Conservation (phyloP, 2,797 vertebrate species). For the Peromyscus aztecus region DNA sequence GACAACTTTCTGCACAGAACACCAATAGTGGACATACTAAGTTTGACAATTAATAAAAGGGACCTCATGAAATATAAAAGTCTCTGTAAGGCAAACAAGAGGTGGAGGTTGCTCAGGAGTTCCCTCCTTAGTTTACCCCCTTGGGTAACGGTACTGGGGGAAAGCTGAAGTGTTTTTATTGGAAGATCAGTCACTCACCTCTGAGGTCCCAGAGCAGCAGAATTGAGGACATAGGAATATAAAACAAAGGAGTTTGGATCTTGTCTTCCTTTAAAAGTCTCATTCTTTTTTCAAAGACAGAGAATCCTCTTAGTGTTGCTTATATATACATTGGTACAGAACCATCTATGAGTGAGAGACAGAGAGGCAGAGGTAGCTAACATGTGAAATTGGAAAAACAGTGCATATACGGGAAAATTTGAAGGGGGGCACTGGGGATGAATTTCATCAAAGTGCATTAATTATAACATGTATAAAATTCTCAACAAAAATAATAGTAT, state of each 20-base stretch:
- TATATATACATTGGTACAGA: too few species aligned
- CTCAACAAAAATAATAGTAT: neutral
- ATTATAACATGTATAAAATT: neutral
- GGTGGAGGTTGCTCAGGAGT: neutral
- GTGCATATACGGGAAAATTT: neutral
- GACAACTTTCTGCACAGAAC: neutral
- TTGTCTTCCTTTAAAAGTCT: neutral
- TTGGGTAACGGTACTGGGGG: neutral
- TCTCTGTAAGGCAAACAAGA: neutral
- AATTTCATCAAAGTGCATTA: neutral
- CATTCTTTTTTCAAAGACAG: neutral
- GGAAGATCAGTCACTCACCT: fast-evolving
- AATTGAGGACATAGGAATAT: neutral
- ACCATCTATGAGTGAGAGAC: neutral
- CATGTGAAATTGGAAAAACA: neutral
- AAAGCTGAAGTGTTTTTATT: neutral
- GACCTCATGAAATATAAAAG: neutral
- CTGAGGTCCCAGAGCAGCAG: neutral
- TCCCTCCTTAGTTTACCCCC: neutral
- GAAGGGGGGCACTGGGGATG: neutral
- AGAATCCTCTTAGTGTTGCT: neutral
- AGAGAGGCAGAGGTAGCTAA: too few species aligned
- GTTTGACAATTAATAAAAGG: neutral
- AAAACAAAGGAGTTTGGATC: neutral
- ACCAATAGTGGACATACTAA: neutral